Base-by-base conservation (phyloP, 2,797 vertebrate genomes). In the Numenius phaeopus region DNA sequence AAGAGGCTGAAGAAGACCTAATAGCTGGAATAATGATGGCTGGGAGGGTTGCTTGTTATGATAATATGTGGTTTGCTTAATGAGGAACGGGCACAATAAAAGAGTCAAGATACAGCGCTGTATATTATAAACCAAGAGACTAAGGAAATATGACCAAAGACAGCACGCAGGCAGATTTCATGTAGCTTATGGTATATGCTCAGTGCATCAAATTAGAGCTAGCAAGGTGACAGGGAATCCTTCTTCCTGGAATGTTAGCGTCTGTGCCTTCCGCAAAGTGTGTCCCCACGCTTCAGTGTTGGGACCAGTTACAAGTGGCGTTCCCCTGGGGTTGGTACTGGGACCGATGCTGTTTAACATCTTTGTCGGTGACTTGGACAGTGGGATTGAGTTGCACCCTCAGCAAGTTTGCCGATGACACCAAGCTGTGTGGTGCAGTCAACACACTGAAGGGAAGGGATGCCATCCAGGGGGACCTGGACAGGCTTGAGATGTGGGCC, bases 1-100 rank as follows among this genome's bases (percentile, higher is more conserved):
- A 85, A 92, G 69, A 86, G 64, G 20, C 52, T 95, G 88, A 93
- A 85, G 80, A 87, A 94, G 90, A 92, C 67, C 80, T 93, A 96
- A 91, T 90, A 79, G 64, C 40, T 59, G 61, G 32, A 96, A 85
- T 79, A 90, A 84, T 78, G 58, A 87, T 57, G 75, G 49, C 87
- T 92, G 78, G 73, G 78, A 93, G 83, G 78, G 42, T 64, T 94
- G 49, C 75, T 88, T 84, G 50, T 65, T 86, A 93, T 49, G 83
- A 34, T 92, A 87, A 77, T 85, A 47, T 37, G 86, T 67, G 67
- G 46, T 80, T 92, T 93, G 64, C 52, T 87, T 90, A 78, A 94
- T 75, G 86, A 90, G 83, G 42, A 90, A 93, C 0, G 0, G 59
- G 75, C 29, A 22, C 17, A 61, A 62, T 67, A 52, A 50, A 79